These are phyloP conservation scores for Tyrannus savana DNA, from an alignment of 2,113 vertebrate species.

Conservation along the genomic window DNA sequence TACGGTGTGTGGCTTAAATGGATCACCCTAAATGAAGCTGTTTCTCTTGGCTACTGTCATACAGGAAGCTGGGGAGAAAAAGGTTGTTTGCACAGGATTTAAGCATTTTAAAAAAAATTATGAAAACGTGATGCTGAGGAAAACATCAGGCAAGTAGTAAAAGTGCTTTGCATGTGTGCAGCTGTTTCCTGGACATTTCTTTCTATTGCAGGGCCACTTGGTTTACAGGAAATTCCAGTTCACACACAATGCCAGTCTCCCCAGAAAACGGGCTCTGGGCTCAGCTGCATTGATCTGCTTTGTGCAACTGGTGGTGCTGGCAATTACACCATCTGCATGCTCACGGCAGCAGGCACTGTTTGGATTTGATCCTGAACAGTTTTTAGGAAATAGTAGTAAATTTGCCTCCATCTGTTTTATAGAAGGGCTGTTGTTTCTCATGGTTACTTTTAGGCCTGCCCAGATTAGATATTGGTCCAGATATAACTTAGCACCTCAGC, in stretches of 20 bases:
- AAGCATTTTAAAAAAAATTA: slow-evolving; percentile 56
- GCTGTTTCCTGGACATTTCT: slow-evolving; percentile 74
- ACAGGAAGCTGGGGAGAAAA: slow-evolving; percentile 74
- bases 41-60: slow-evolving; percentile 72
- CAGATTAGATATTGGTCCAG: background rate
- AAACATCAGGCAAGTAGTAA: slow-evolving; percentile 64
- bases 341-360: background rate
- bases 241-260: slow-evolving; percentile 50
- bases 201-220: slow-evolving; percentile 46
- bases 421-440: background rate
- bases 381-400: slow-evolving; percentile 13
- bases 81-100: slow-evolving; percentile 77
- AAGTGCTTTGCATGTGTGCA: slow-evolving; percentile 68
- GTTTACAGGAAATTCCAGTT: slow-evolving; percentile 67
- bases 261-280: background rate
- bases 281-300: background rate
- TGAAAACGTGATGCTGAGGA: slow-evolving; percentile 63
- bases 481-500: background rate
- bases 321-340: background rate
- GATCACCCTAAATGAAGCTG: slow-evolving; percentile 53
- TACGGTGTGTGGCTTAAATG: slow-evolving; percentile 30
- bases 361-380: background rate
- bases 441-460: background rate
- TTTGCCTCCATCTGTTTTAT: background rate
- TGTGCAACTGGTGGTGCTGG: background rate